phyloP scores from a whole-genome alignment of 2,797 vertebrate species.

The Uromys caudimaculatus region DNA sequence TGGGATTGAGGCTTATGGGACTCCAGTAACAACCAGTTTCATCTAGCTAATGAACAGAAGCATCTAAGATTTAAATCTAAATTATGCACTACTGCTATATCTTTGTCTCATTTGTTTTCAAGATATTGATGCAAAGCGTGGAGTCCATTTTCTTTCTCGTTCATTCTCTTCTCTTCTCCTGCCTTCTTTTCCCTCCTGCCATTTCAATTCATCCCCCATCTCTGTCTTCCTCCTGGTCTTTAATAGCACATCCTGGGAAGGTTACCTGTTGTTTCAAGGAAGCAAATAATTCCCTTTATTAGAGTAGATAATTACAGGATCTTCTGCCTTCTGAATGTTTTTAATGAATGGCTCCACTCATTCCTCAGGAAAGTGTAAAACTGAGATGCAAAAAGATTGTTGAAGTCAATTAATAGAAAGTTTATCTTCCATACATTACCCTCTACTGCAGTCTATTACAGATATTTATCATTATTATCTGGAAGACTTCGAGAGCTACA shows the following conservation, averaged over 20 bases:
- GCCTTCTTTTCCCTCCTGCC: not conserved
- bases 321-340: not conserved
- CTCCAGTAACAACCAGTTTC: not conserved
- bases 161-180: not conserved
- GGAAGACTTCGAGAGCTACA: slow-evolving; percentile 40
- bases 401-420: slow-evolving; percentile 44
- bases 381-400: slow-evolving; percentile 20
- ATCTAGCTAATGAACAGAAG: not conserved
- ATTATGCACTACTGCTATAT: not conserved
- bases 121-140: not conserved
- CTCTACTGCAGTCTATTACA: not conserved
- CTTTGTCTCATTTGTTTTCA: not conserved
- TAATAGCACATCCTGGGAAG: not conserved
- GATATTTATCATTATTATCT: slow-evolving; percentile 49
- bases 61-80: not conserved
- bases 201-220: not conserved
- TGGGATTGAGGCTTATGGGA: not conserved
- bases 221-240: not conserved
- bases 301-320: slow-evolving; percentile 34
- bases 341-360: slow-evolving; percentile 37
- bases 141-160: not conserved
- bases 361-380: slow-evolving; percentile 42
- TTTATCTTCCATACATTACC: slow-evolving; percentile 37
- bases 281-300: slow-evolving; percentile 34
- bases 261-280: not conserved